Evolutionary conservation across 2,797 vertebrate genomes (phyloP), one percentile per base, ranked within the genome.

Genomic region (Chaenodraco wilsoni): DNA sequence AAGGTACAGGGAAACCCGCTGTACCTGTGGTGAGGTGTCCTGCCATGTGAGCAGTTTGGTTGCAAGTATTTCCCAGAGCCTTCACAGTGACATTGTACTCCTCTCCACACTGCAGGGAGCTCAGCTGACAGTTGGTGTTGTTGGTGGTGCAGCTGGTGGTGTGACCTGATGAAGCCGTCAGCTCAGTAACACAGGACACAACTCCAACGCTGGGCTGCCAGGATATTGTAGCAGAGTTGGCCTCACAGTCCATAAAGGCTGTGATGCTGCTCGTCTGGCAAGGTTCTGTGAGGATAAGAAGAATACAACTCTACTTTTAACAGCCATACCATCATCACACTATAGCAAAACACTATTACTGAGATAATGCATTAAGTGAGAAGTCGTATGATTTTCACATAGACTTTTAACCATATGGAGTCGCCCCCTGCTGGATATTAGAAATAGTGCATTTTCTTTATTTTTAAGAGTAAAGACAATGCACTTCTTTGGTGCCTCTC

Each of bases 21-120:
- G 65, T 86, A 95, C 94, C 92, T 85, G 94, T 92, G 55, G 64
- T 79, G 65, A 95, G 80, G 48, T 82, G 63, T 80, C 81, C 83
- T 14, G 79, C 56, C 92, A 91, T 90, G n/a, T 81, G 76, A 59
- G 79, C 86, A 0, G 79, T 88, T 74, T 57, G 87, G 82, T 91
- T 92, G 74, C 94, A 95, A 2, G 41, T 78, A 2, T 82, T 64
- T 77, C 90, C 90, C 5, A 76, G 5, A 23, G 89, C 84, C n/a
- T 15, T 76, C 27, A 95, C 89, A 0, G 81, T 81, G 46, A 95
- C 76, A 0, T 65, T 88, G 74, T 95, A 95, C 4, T 78, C 33
- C 74, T 89, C 82, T 17, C 93, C 93, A 17, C 95, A 95, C 13
- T 33, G 80, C 57, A 94, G 82, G 15, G 71, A 19, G 54, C 44